Base-by-base conservation (phyloP, 2,797 vertebrate genomes). In the Spinus olivaceus region DNA sequence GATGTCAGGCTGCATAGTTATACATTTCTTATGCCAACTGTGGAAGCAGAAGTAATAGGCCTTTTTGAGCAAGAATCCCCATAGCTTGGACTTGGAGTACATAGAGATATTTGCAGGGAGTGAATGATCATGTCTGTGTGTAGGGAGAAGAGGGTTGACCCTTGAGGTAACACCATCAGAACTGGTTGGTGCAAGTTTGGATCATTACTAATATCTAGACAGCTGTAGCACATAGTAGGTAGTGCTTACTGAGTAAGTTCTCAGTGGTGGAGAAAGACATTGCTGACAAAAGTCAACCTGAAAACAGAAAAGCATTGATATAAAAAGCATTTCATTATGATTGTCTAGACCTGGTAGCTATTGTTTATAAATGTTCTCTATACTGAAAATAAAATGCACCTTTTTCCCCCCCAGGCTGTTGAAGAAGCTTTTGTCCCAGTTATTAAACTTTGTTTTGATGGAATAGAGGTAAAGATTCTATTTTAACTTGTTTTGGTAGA, bases 361-460 rank as follows among this genome's bases (percentile, higher is more conserved):
- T 78, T 92, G 28, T 39, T 65, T 86, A 23, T 88, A 41, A 83
- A 19, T 67, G 6, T 84, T 77, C 24, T 81, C 20, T 85, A 14
- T 81, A 32, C 8, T 85, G 88, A 93, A 95, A 95, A 63, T 93
- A 90, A 92, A 82, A 67, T 72, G 1, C 1, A 41, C 67, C 22
- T 94, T 91, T 93, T 96, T 25, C 6, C 69, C 94, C 89, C 87
- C 18, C 66, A 99, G 99, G 98, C 98, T 94, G 98, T 99, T 56
- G 98, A 99, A 97, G 98, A 99, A 81, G 98, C 98, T 5, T 99
- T 98, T 96, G 98, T 99, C 88, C 99, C 99, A 10, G 98, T 99
- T 88, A 99, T 99, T 96, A 99, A 99, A 96, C 97, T 99, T 46
- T 98, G 98, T 88, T 99, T 98, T 97, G 98, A 99, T 97, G 98